phyloP scores from a whole-genome alignment of 2,113 vertebrate species.

The Bombycilla garrulus region DNA sequence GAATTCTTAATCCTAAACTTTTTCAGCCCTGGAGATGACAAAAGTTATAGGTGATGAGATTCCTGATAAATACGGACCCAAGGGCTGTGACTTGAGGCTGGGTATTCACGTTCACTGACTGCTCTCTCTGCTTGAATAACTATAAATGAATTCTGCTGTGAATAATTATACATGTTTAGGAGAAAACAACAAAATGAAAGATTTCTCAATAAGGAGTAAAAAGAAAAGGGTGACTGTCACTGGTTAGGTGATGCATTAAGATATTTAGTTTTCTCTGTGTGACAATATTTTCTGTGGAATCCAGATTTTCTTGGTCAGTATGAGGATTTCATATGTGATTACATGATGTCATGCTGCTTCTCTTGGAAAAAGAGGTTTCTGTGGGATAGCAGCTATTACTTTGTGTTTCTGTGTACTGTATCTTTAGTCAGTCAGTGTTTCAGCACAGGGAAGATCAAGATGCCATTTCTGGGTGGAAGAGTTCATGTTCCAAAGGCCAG shows the following conservation, averaged over 20 bases:
- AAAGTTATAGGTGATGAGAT: background rate
- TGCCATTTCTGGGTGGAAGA: background rate
- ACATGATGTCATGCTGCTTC: background rate
- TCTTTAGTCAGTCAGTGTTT: background rate
- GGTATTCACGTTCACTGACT: background rate
- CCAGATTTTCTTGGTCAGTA: background rate
- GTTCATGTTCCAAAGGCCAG: background rate
- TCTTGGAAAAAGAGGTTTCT: background rate
- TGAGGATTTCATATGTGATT: background rate
- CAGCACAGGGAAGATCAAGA: background rate
- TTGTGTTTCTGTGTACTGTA: background rate
- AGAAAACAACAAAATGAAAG: background rate
- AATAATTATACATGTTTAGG: background rate
- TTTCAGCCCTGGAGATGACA: background rate
- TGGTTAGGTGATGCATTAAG: background rate
- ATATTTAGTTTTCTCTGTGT: background rate
- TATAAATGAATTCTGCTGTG: background rate
- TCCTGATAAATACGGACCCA: background rate
- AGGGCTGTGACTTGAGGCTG: background rate
- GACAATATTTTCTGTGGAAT: background rate
- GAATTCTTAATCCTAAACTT: background rate
- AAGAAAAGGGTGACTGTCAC: accelerated
- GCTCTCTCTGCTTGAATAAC: background rate
- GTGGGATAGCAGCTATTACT: background rate
- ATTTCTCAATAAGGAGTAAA: background rate